Evolutionary conservation across 2,113 vertebrate genomes (phyloP).

Genomic region (Myodes glareolus): DNA sequence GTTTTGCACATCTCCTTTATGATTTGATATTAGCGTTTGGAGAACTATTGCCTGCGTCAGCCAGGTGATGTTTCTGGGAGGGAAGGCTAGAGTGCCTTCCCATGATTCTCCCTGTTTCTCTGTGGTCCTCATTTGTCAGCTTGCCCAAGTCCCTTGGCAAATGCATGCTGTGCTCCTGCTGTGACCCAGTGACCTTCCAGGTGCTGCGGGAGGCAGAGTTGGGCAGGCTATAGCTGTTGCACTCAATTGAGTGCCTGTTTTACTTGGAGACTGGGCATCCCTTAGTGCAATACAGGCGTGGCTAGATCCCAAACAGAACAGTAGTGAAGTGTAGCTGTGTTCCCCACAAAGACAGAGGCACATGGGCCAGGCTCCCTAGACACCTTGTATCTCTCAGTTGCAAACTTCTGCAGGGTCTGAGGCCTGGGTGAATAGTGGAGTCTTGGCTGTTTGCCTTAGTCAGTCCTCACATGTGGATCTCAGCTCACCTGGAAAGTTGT

Average conservation of each 20-base stretch:
- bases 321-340: background rate
- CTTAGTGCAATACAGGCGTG: background rate
- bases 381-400: background rate
- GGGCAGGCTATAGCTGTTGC: background rate
- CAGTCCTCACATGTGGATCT: background rate
- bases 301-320: background rate
- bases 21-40: constrained; percentile 56
- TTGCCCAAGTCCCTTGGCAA: background rate
- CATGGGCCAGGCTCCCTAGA: fast-evolving
- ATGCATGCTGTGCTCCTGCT: background rate
- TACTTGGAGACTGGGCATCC: background rate
- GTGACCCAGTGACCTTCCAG: fast-evolving
- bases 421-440: too few relatives aligned
- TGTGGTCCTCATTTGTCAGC: background rate
- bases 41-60: background rate
- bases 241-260: background rate
- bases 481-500: background rate
- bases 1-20: constrained; percentile 46
- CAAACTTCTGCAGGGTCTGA: background rate
- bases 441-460: background rate
- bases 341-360: fast-evolving
- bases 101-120: background rate
- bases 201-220: background rate
- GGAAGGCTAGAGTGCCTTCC: fast-evolving
- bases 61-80: background rate